Conservation (phyloP, 2,113 vertebrate species). For the Ovibos moschatus region DNA sequence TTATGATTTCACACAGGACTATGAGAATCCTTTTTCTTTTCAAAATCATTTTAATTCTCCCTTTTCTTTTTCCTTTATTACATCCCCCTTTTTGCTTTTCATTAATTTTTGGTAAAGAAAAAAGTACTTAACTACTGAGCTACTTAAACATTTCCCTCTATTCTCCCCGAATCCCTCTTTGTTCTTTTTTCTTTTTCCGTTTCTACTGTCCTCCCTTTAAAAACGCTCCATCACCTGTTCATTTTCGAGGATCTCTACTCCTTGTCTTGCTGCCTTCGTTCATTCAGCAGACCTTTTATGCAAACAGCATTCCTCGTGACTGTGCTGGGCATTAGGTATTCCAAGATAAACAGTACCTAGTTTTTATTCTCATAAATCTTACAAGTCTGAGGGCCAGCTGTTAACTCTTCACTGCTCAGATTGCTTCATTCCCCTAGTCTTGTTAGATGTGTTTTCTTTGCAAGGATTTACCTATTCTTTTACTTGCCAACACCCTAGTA, state of each 20-base stretch:
- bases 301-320: not conserved
- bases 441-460: not conserved
- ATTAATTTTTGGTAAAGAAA: not conserved
- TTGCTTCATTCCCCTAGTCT: not conserved
- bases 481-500: not conserved
- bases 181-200: not conserved
- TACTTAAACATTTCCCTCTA: not conserved
- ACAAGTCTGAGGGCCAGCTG: not conserved
- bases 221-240: not conserved
- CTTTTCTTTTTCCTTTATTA: not conserved
- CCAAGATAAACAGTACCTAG: not conserved
- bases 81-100: not conserved
- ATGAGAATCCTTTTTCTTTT: constrained; percentile 18
- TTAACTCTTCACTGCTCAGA: not conserved
- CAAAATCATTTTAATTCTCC: not conserved
- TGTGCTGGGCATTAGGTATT: not conserved
- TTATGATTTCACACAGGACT: not conserved
- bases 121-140: not conserved
- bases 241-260: not conserved
- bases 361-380: not conserved
- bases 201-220: not conserved
- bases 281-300: not conserved
- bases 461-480: not conserved
- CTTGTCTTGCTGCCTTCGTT: not conserved
- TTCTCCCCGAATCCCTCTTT: not conserved